Evolutionary conservation across 2,888 invertebrate species (phyloP).

Genomic region (Eristalinus sepulchralis): DNA sequence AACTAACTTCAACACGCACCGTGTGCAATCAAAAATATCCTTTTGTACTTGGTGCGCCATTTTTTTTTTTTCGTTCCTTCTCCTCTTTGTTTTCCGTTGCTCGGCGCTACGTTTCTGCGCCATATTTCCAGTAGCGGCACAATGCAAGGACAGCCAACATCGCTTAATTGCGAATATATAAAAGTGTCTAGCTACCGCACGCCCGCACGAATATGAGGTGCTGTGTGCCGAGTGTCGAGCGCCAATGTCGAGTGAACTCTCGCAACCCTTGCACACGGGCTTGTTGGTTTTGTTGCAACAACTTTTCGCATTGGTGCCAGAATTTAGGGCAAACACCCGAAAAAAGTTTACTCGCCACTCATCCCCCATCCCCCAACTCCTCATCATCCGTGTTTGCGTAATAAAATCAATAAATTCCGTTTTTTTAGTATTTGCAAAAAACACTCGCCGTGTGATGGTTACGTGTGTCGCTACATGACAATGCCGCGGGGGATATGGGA

Average conservation of each 20-base stretch:
- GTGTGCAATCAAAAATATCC: constrained; percentile 68
- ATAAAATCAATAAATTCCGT: constrained; percentile 62
- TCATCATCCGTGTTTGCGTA: constrained; percentile 44
- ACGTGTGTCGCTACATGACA: background rate
- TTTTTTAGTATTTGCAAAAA: constrained; percentile 29
- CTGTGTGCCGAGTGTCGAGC: background rate
- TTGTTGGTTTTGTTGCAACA: constrained; percentile 38
- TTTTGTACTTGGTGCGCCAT: constrained; percentile 40
- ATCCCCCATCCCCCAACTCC: background rate
- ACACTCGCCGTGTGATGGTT: background rate
- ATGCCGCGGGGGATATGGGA: background rate
- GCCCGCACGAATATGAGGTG: constrained; percentile 27
- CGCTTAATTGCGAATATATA: constrained; percentile 66
- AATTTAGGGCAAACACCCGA: constrained; percentile 64
- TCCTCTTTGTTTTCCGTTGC: constrained; percentile 19
- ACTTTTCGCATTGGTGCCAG: constrained; percentile 53
- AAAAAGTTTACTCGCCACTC: constrained; percentile 29
- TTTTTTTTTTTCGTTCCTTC: constrained; percentile 24
- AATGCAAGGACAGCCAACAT: constrained; percentile 66
- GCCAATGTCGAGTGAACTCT: constrained; percentile 41
- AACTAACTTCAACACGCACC: constrained; percentile 65
- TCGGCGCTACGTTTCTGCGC: constrained; percentile 50
- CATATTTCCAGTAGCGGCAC: constrained; percentile 49
- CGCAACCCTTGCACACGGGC: background rate
- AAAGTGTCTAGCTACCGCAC: constrained; percentile 49